Evolutionary conservation across 2,113 vertebrate species (phyloP).

Genomic region (Protobothrops flavoviridis): DNA sequence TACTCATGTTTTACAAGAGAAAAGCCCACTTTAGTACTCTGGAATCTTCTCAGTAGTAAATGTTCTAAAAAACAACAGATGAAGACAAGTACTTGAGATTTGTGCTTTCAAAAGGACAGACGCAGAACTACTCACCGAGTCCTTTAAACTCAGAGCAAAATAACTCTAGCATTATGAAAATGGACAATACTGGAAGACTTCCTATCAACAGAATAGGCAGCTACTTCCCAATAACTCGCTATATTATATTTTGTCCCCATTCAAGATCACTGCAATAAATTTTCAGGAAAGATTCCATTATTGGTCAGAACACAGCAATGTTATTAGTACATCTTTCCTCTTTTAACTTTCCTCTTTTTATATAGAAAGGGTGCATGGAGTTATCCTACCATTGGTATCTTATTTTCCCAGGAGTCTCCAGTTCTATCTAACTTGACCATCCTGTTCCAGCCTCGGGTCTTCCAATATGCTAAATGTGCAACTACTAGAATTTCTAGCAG

Average conservation of each 20-base stretch:
- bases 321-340: background rate
- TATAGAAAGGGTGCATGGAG: background rate
- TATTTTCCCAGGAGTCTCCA: background rate
- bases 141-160: background rate
- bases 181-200: background rate
- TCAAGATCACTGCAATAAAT: background rate
- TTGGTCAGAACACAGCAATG: background rate
- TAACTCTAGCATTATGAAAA: background rate
- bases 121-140: too few species aligned
- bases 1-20: background rate
- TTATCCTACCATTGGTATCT: background rate
- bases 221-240: background rate
- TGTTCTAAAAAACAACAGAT: background rate
- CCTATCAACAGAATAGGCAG: too few species aligned
- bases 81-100: background rate
- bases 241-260: background rate
- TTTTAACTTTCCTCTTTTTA: background rate
- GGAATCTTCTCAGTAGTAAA: background rate
- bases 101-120: background rate
- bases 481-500: background rate
- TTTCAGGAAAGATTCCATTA: background rate
- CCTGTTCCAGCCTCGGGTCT: background rate
- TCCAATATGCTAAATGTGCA: background rate
- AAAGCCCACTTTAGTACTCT: background rate
- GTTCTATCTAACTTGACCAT: background rate